Base-by-base conservation (phyloP, 2,888 invertebrate species). In the Malthinus seriepunctatus region DNA sequence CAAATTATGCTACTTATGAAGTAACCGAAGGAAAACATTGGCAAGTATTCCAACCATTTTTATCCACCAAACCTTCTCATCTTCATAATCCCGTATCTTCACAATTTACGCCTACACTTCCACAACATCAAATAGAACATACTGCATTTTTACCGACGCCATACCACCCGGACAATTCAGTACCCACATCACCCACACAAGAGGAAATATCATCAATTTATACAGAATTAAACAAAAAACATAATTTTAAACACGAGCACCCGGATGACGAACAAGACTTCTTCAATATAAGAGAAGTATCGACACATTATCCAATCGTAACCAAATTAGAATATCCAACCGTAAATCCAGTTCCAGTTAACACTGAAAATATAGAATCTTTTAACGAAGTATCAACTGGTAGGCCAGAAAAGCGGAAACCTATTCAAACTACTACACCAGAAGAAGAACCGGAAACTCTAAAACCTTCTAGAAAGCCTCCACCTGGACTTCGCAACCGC, bases 261-360 rank as follows among this genome's bases (percentile, higher is more conserved):
- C 39, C 39, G 12, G 15, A 35, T 10, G 35, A 42, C 8, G 56
- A 63, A 9, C 45, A 55, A 68, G 33, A 69, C 53, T 73, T 67
- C 55, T 79, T 74, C 58, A 75, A 73, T 60, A 69, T 78, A 15
- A 78, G 78, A 63, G 79, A 79, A 60, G 78, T 79, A 10, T 79
- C 79, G 1, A 79, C 79, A 0, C 79, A 79, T 69, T 79, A 74
- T 62, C 79, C 79, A 5, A 74, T 79, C 52, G 61, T 78, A 10
- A 76, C 74, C 23, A 68, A 62, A 54, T 74, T 73, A 0, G 62
- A 65, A 52, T 58, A 54, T 31, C 62, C 59, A 12, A 49, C 62
- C 10, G 42, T 62, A 34, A 59, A 44, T 32, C 47, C 61, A 15
- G 50, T 51, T 15, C 49, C 52, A 8, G 45, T 34, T 11, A 58